Evolutionary conservation across 2,888 invertebrate species (phyloP).

Genomic region (Lepidocyrtoides sp.): DNA sequence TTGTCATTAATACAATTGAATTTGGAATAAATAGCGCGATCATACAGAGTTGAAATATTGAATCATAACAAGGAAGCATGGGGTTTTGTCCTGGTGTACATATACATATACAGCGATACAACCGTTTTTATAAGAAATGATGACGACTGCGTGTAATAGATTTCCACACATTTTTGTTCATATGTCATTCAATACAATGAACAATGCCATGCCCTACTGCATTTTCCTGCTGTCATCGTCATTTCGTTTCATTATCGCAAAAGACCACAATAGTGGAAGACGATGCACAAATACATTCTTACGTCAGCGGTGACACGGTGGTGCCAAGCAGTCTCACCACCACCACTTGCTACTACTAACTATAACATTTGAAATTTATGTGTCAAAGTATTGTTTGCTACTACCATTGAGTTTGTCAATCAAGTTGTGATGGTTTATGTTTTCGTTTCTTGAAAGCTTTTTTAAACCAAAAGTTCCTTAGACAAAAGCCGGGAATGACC

Average conservation of each 20-base stretch:
- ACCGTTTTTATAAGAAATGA: conserved; percentile 24
- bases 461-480: not conserved
- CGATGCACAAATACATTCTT: not conserved
- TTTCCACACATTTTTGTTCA: conserved; percentile 78
- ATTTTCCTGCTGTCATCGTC: conserved; percentile 49
- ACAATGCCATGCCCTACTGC: conserved; percentile 52
- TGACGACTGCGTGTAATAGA: conserved; percentile 71
- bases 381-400: conserved; percentile 7
- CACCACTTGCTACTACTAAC: no score
- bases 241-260: not conserved
- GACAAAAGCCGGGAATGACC: not conserved
- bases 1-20: conserved; percentile 1
- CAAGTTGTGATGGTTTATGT: not conserved
- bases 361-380: not conserved
- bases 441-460: not conserved
- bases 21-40: conserved; percentile 54
- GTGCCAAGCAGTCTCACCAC: conserved; percentile 62
- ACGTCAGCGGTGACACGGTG: not conserved
- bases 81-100: conserved; percentile 20
- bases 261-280: conserved; percentile 37
- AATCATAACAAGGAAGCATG: conserved; percentile 72
- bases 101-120: not conserved
- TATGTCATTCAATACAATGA: conserved; percentile 61
- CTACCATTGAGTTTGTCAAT: conserved; percentile 35
- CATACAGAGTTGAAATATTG: conserved; percentile 72